Conservation (phyloP, 2,797 vertebrate species). For the Syncerus caffer region DNA sequence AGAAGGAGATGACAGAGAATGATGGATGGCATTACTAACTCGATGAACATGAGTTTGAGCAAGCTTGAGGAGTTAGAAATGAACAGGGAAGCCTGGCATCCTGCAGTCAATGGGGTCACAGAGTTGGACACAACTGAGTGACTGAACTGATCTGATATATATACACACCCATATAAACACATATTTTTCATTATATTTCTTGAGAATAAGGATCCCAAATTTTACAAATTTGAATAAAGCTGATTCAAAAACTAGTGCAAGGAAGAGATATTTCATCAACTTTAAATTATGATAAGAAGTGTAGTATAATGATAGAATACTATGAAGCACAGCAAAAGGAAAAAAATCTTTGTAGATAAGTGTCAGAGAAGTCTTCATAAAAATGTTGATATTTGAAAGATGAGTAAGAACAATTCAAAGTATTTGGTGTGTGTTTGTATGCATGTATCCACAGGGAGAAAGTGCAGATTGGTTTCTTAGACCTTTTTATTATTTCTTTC, state of each 20-base stretch:
- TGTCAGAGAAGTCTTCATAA: not conserved
- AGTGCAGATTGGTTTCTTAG: not conserved
- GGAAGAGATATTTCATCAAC: not conserved
- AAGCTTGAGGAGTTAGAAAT: not conserved
- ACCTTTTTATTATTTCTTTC: not conserved
- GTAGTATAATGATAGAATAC: not conserved
- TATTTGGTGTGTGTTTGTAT: not conserved
- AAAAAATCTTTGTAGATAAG: not conserved
- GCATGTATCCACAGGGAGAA: not conserved
- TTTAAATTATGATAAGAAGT: not conserved
- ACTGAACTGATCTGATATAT: not conserved
- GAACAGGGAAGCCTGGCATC: not conserved
- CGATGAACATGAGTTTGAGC: not conserved
- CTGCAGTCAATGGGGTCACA: not conserved
- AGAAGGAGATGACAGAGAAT: not conserved
- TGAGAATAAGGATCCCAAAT: not conserved
- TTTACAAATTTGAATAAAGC: not conserved
- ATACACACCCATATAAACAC: not conserved
- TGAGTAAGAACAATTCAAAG: not conserved
- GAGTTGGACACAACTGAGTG: not conserved
- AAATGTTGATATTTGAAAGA: not conserved
- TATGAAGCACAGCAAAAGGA: not conserved
- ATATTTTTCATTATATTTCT: not conserved
- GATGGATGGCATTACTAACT: not conserved
- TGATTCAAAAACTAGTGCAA: not conserved